Conservation (phyloP, 2,888 invertebrate genomes). For the Oligia fasciuncula region DNA sequence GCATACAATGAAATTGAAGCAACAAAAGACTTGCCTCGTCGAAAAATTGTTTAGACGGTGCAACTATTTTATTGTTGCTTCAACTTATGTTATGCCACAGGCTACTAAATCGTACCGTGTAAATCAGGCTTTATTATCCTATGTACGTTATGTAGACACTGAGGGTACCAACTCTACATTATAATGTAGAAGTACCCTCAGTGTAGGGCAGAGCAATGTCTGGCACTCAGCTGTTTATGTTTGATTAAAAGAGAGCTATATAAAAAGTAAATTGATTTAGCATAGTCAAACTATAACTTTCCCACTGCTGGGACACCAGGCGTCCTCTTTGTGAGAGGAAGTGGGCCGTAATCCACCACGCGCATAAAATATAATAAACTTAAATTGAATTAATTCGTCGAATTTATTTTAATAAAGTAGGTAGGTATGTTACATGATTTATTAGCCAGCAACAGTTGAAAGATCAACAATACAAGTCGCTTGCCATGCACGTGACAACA, state of each 20-base stretch:
- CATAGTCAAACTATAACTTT: no score
- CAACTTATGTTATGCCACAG: not conserved
- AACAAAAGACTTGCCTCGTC: not conserved
- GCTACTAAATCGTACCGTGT: not conserved
- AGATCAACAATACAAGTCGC: not conserved
- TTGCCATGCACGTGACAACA: slow-evolving; percentile 46
- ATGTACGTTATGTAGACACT: no score
- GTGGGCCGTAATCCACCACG: no score
- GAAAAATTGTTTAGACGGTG: not conserved
- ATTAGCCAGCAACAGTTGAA: not conserved
- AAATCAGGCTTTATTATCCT: not conserved
- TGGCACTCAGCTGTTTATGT: no score
- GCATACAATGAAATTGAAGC: not conserved
- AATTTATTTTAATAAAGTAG: not conserved
- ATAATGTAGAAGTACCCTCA: not conserved
- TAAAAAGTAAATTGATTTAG: not conserved
- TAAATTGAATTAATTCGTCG: no score
- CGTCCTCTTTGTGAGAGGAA: no score
- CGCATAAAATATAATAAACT: no score
- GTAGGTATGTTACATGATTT: not conserved
- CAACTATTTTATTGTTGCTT: not conserved
- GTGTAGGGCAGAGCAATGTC: no score
- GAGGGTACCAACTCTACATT: no score
- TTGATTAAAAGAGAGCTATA: not conserved
- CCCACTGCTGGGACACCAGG: no score